Evolutionary conservation across 2,797 vertebrate species (phyloP).

Genomic region (Crocodylus rhombifer): DNA sequence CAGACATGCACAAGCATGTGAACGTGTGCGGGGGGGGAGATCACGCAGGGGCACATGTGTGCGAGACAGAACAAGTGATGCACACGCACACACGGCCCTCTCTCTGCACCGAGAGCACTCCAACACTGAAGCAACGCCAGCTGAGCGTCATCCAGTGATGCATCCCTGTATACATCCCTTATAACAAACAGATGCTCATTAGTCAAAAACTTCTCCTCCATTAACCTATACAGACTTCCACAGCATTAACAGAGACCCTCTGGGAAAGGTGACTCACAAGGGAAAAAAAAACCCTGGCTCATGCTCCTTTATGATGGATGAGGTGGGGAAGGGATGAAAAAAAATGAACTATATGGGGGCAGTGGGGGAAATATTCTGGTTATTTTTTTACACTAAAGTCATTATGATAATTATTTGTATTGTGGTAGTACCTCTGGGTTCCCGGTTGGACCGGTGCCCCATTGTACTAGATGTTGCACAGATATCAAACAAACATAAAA

Average conservation of each 20-base stretch:
- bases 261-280: neutral
- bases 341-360: neutral
- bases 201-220: neutral
- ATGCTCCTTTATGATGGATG: neutral
- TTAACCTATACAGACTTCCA: neutral
- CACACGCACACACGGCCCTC: neutral
- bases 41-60: neutral
- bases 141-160: neutral
- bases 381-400: neutral
- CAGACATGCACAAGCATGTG: fast-evolving
- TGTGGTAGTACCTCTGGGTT: neutral
- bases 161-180: neutral
- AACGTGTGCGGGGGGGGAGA: neutral
- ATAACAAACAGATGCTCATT: neutral
- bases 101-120: neutral
- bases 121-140: neutral
- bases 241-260: neutral
- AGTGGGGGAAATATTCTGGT: neutral
- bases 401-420: neutral
- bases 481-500: neutral
- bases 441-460: neutral
- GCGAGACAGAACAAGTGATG: neutral
- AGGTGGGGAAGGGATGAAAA: neutral
- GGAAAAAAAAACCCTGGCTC: neutral
- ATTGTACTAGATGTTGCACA: neutral